A percentile compares a stretch with the other conserved stretches of the same genome.
Conservation (phyloP, 1,140 invertebrate genomes). For the Neuroterus valhalla region DNA sequence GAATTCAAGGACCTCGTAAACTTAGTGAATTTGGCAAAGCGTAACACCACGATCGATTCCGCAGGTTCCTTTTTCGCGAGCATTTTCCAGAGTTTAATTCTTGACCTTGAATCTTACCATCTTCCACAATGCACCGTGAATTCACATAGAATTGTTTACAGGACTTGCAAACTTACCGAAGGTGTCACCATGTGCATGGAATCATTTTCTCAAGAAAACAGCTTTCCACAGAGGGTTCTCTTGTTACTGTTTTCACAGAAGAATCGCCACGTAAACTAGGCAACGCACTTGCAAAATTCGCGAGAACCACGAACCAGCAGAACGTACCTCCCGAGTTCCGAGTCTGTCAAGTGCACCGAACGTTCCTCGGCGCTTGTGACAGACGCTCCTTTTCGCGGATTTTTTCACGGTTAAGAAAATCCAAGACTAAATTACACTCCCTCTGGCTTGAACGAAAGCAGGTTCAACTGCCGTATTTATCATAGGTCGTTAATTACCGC, state of each 20-base stretch:
- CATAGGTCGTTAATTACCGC: conserved; percentile 38
- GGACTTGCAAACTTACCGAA: conserved; percentile 52
- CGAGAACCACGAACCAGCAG: conserved; percentile 31
- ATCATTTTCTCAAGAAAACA: conserved; percentile 46
- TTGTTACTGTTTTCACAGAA: conserved; percentile 14
- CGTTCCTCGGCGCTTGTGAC: conserved; percentile 38
- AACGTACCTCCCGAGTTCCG: conserved; percentile 15
- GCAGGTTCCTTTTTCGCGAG: conserved; percentile 1
- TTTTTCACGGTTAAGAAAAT: conserved; percentile 35
- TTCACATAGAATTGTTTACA: conserved; percentile 43
- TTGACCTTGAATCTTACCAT: conserved; percentile 31
- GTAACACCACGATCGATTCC: background rate
- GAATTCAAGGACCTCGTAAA: conserved; percentile 43
- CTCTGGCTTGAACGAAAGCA: conserved; percentile 9
- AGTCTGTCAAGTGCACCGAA: conserved; percentile 32
- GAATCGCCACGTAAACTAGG: conserved; percentile 3
- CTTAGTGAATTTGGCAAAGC: conserved; percentile 16
- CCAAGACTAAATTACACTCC: background rate
- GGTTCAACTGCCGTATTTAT: conserved; percentile 7
- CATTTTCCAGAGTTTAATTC: background rate
- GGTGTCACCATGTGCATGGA: conserved; percentile 60
- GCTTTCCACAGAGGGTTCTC: conserved; percentile 14
- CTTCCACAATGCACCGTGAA: background rate
- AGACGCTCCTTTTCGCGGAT: conserved; percentile 46
- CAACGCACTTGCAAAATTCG: conserved; percentile 13